Conservation (phyloP, 64 coral and sea anemone genomes). For the Hydrozoanthus tunicans region DNA sequence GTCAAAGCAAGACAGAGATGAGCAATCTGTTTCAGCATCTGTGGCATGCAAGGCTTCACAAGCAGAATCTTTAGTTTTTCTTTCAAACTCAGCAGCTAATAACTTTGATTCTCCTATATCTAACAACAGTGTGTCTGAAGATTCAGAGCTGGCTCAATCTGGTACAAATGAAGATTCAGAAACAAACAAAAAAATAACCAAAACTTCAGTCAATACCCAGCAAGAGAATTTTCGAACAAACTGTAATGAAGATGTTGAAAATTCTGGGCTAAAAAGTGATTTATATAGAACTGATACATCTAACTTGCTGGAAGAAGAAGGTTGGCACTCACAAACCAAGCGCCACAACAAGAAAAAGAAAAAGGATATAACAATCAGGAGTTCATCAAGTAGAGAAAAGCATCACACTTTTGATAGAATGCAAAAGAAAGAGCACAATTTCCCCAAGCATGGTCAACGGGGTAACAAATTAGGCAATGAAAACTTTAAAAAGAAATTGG, state of each 20-base stretch:
- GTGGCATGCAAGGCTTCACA: neutral
- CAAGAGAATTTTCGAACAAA: conserved; percentile 18
- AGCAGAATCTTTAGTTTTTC: neutral
- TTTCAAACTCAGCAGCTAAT: neutral
- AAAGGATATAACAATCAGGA: conserved; percentile 62
- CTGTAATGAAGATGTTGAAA: neutral
- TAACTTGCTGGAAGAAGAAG: conserved; percentile 71
- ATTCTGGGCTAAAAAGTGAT: conserved; percentile 18
- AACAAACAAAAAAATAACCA: conserved; percentile 3
- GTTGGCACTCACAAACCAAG: conserved; percentile 83
- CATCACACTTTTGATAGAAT: conserved; percentile 39
- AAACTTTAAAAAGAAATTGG: conserved; percentile 33
- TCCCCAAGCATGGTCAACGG: neutral
- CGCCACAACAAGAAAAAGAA: conserved; percentile 73
- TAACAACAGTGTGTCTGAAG: neutral
- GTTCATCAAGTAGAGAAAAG: conserved; percentile 47
- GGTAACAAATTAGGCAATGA: conserved; percentile 12
- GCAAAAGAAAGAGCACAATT: conserved; percentile 56
- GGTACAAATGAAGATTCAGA: neutral
- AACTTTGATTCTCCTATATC: neutral
- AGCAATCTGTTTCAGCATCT: neutral
- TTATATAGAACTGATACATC: conserved; percentile 64
- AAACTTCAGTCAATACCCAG: neutral
- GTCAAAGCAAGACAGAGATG: conserved; percentile 15
- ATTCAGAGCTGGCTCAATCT: neutral